Conservation (phyloP, 2,888 invertebrate genomes). For the Timema podura region DNA sequence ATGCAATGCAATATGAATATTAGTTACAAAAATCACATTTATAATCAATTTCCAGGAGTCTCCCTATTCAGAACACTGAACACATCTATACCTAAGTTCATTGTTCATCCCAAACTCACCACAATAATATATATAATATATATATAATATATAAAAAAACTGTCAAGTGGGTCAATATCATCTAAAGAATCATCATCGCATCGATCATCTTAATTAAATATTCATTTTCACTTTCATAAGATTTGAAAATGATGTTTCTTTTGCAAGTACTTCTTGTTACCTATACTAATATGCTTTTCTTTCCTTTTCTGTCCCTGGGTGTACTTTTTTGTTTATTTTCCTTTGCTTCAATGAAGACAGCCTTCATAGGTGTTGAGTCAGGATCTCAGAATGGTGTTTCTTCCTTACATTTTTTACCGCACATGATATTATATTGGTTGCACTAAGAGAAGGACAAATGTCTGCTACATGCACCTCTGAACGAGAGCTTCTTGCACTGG, state of each 20-base stretch:
- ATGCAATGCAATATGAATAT: no score
- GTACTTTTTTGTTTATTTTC: background rate
- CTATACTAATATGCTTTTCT: background rate
- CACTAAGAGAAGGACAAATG: background rate
- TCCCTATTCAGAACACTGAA: no score
- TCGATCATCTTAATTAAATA: background rate
- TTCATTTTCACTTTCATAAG: background rate
- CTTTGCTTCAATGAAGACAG: constrained; percentile 6
- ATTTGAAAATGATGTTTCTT: constrained; percentile 1
- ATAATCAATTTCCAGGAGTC: no score
- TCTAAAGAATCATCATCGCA: background rate
- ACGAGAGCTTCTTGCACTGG: background rate
- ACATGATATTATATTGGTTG: background rate
- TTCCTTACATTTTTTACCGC: background rate
- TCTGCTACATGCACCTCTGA: constrained; percentile 6
- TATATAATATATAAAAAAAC: no score
- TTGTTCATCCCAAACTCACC: constrained; percentile 5
- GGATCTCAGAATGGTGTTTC: background rate
- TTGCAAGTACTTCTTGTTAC: background rate
- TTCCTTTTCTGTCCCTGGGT: background rate
- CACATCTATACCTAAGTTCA: no score
- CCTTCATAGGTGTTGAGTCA: constrained; percentile 1
- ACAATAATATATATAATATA: background rate
- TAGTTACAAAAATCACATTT: no score
- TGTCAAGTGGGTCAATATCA: constrained; percentile 1